Percentiles rank a stretch among this genome's conserved stretches.
phyloP scores from a whole-genome alignment of 2,888 invertebrate genomes.

The Julus scanicus region DNA sequence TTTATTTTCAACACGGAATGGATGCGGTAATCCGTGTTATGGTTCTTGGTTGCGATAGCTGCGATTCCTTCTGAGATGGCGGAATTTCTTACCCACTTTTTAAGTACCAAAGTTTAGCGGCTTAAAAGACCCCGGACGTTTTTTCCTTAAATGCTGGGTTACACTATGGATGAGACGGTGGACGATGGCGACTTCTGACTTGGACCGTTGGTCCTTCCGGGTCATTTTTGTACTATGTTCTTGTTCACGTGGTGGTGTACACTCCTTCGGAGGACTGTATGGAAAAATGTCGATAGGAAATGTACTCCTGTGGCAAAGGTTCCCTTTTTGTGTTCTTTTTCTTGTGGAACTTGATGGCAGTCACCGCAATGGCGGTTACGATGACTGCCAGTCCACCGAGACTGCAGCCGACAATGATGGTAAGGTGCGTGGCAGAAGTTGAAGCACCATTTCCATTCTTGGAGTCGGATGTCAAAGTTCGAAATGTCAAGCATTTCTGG shows the following conservation, averaged over 20 bases:
- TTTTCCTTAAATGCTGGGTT: no score
- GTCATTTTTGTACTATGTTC: background rate
- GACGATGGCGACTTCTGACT: background rate
- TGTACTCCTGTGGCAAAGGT: slow-evolving; percentile 61
- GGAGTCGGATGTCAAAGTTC: slow-evolving; percentile 55
- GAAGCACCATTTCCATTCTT: background rate
- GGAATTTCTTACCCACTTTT: background rate
- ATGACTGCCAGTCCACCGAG: slow-evolving; percentile 88
- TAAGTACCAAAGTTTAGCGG: no score
- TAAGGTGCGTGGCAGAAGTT: slow-evolving; percentile 73
- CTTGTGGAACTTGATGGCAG: slow-evolving; percentile 59
- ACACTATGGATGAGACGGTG: background rate
- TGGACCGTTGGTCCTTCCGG: no score
- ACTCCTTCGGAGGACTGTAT: slow-evolving; percentile 60
- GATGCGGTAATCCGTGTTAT: no score
- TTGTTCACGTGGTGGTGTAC: slow-evolving; percentile 56
- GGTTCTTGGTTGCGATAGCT: no score
- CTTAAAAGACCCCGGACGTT: no score
- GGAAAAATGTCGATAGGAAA: slow-evolving; percentile 63
- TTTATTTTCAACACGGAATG: no score
- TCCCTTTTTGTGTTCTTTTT: slow-evolving; percentile 58
- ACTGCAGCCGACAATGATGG: slow-evolving; percentile 86
- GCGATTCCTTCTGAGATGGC: no score
- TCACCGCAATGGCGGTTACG: slow-evolving; percentile 76
- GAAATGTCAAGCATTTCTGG: slow-evolving; percentile 60